Evolutionary conservation across 2,888 invertebrate genomes (phyloP).

Genomic region (Conops quadrifasciatus): DNA sequence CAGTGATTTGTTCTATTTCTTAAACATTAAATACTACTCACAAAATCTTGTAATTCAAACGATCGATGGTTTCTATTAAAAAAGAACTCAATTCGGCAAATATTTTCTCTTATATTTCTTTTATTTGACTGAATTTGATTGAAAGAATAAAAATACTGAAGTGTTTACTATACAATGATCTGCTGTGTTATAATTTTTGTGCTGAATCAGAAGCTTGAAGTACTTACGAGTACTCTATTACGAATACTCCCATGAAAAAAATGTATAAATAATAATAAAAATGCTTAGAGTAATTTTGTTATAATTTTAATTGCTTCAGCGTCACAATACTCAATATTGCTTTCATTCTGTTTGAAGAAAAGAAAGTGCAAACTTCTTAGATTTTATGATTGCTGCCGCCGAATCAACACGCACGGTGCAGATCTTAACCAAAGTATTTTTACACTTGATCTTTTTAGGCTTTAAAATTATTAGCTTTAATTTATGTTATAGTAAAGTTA

Average conservation of each 20-base stretch:
- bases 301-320: background rate
- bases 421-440: slow-evolving; percentile 32
- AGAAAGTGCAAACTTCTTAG: slow-evolving; percentile 12
- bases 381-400: background rate
- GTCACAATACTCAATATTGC: slow-evolving; percentile 8
- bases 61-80: too few species aligned
- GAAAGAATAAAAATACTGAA: slow-evolving; percentile 35
- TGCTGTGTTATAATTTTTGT: slow-evolving; percentile 14
- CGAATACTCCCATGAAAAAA: too few species aligned
- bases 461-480: slow-evolving; percentile 37
- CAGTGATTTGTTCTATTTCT: too few species aligned
- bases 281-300: background rate
- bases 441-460: slow-evolving; percentile 30
- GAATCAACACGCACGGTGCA: background rate
- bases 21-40: too few species aligned
- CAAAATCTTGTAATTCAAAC: too few species aligned
- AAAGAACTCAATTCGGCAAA: too few species aligned
- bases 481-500: slow-evolving; percentile 23
- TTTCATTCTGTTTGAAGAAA: background rate
- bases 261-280: background rate
- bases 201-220: slow-evolving; percentile 7
- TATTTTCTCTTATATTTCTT: background rate
- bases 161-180: slow-evolving; percentile 26
- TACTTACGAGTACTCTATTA: background rate
- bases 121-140: slow-evolving; percentile 26